phyloP scores from a whole-genome alignment of 2,888 invertebrate genomes.

The Ashinkailepas kermadecensis region DNA sequence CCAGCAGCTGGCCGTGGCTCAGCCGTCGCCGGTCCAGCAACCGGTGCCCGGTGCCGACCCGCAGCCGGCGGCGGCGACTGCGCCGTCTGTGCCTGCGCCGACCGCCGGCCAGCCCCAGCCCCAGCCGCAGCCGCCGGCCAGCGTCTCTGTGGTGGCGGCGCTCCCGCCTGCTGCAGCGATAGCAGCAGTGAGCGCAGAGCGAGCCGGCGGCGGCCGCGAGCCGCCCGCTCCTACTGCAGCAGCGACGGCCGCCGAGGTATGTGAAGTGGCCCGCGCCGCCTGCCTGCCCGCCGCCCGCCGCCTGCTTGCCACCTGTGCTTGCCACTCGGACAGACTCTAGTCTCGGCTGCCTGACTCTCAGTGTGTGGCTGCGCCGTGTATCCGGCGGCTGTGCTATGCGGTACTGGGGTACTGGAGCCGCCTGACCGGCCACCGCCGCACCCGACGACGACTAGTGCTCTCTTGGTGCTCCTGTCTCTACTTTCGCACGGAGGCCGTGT shows the following conservation, averaged over 20 bases:
- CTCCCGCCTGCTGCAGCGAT: background rate
- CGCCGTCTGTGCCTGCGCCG: background rate
- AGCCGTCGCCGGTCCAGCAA: background rate
- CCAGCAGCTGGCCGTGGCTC: background rate
- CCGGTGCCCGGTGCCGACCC: background rate
- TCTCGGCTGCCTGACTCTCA: background rate
- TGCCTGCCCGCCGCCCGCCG: background rate
- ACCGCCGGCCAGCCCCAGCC: background rate
- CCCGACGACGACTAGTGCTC: too few relatives aligned
- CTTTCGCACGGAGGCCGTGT: too few relatives aligned
- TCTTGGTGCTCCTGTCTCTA: too few relatives aligned
- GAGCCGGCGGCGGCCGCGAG: background rate
- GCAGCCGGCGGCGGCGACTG: background rate
- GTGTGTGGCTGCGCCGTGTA: background rate
- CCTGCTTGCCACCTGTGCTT: background rate
- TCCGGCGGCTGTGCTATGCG: too few relatives aligned
- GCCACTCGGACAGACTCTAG: background rate
- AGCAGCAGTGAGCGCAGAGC: too few relatives aligned
- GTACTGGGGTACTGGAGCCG: too few relatives aligned
- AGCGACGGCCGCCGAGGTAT: slow-evolving; percentile 1
- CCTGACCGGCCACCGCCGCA: too few relatives aligned
- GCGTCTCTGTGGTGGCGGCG: background rate
- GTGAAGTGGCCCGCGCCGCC: background rate
- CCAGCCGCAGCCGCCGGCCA: background rate
- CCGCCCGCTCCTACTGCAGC: background rate